A percentile compares a stretch with the other conserved stretches of the same genome.
Conservation (phyloP, 2,888 invertebrate genomes). For the Melikaiella ostensackeni region DNA sequence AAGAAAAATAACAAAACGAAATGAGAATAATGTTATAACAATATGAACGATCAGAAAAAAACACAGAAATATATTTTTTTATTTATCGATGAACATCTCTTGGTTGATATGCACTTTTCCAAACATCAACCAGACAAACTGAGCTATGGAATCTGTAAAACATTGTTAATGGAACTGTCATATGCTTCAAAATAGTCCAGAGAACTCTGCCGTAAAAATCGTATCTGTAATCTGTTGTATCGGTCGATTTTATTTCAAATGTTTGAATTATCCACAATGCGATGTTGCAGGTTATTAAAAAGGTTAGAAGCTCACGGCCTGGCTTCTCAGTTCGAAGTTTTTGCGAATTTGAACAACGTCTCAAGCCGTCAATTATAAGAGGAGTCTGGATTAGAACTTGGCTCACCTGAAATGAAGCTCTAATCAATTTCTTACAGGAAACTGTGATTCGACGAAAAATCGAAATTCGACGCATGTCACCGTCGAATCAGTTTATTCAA, state of each 20-base stretch:
- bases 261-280: background rate
- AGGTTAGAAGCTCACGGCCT: background rate
- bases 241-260: background rate
- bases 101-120: background rate
- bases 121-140: background rate
- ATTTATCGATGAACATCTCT: background rate
- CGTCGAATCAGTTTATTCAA: too few species aligned
- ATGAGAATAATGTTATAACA: background rate
- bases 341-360: background rate
- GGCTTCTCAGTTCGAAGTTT: background rate
- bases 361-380: background rate
- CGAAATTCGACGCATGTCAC: too few species aligned
- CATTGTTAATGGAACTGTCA: background rate
- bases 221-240: background rate
- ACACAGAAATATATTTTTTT: background rate
- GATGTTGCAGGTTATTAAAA: background rate
- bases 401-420: background rate
- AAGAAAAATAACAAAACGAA: background rate
- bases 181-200: background rate
- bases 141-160: background rate
- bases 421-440: background rate
- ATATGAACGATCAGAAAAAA: background rate
- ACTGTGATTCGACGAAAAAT: too few species aligned
- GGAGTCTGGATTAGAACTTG: conserved; percentile 4
- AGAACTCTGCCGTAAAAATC: background rate